Evolutionary conservation across 1,140 invertebrate species (phyloP).

Genomic region (Drosophila rhopaloa): DNA sequence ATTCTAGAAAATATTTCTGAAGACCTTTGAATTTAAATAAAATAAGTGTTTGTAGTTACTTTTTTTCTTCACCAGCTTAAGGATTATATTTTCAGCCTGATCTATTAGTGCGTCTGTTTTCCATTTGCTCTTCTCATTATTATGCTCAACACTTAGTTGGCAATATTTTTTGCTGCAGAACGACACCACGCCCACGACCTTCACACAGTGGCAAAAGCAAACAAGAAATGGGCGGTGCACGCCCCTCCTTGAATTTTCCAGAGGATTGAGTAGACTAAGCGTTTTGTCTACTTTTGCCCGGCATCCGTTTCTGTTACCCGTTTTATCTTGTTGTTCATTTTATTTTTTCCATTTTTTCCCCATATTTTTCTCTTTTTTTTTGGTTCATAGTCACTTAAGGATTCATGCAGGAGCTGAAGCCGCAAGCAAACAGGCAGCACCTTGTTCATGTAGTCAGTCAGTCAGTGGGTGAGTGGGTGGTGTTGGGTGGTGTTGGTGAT

Average conservation of each 20-base stretch:
- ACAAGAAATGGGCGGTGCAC: slow-evolving; percentile 43
- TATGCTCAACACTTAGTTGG: slow-evolving; percentile 78
- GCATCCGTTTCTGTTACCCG: slow-evolving; percentile 26
- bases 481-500: not conserved
- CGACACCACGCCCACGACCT: slow-evolving; percentile 63
- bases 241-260: slow-evolving; percentile 17
- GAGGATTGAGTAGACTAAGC: slow-evolving; percentile 62
- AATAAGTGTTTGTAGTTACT: too few relatives aligned
- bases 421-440: slow-evolving; percentile 49
- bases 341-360: slow-evolving; percentile 4
- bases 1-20: too few relatives aligned
- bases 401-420: slow-evolving; percentile 61
- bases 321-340: slow-evolving; percentile 54
- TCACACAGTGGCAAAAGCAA: slow-evolving; percentile 61
- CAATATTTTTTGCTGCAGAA: slow-evolving; percentile 52
- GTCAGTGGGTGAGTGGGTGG: slow-evolving; percentile 32
- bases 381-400: slow-evolving; percentile 57
- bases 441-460: slow-evolving; percentile 56
- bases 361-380: not conserved
- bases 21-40: too few relatives aligned
- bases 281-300: slow-evolving; percentile 51
- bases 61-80: not conserved
- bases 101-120: slow-evolving; percentile 20
- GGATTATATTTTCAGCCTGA: not conserved
- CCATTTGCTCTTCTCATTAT: slow-evolving; percentile 62